Evolutionary conservation across 1,140 invertebrate species (phyloP).

Genomic region (Sarcophaga peregrina): DNA sequence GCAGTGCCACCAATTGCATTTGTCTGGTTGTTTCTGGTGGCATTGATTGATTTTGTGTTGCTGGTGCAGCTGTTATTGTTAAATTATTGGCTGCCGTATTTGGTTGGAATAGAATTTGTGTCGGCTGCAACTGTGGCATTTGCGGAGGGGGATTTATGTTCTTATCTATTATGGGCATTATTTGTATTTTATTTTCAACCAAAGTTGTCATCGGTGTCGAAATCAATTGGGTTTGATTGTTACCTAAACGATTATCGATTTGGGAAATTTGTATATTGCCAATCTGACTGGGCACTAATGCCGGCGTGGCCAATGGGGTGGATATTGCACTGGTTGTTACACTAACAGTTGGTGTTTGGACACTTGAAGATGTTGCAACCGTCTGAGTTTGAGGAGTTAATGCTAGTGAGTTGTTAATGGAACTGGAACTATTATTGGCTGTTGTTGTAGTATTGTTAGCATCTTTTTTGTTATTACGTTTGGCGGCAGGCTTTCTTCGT

Average conservation of each 20-base stretch:
- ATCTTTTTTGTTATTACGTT: slow-evolving; percentile 58
- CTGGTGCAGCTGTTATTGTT: not conserved
- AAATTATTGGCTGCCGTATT: slow-evolving; percentile 47
- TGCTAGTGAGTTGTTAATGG: not conserved
- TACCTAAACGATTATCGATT: slow-evolving; percentile 45
- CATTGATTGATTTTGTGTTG: slow-evolving; percentile 9
- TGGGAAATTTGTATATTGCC: slow-evolving; percentile 66
- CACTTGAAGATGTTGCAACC: slow-evolving; percentile 15
- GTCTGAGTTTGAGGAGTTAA: not conserved
- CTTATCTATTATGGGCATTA: slow-evolving; percentile 62
- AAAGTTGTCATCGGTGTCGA: slow-evolving; percentile 48
- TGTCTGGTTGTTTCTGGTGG: slow-evolving; percentile 55
- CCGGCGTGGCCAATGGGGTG: slow-evolving; percentile 32
- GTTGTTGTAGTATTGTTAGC: slow-evolving; percentile 9
- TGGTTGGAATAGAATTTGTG: slow-evolving; percentile 52
- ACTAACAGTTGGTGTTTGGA: slow-evolving; percentile 8
- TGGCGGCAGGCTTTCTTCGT: slow-evolving; percentile 59
- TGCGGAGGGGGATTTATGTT: slow-evolving; percentile 43
- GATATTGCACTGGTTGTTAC: slow-evolving; percentile 30
- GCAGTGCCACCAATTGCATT: slow-evolving; percentile 60
- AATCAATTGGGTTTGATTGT: slow-evolving; percentile 49
- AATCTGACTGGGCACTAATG: slow-evolving; percentile 63
- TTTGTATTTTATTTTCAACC: slow-evolving; percentile 66
- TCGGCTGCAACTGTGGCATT: slow-evolving; percentile 40
- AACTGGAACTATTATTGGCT: not conserved